Evolutionary conservation across 2,113 vertebrate genomes (phyloP).

Genomic region (Diphyllodes magnificus): DNA sequence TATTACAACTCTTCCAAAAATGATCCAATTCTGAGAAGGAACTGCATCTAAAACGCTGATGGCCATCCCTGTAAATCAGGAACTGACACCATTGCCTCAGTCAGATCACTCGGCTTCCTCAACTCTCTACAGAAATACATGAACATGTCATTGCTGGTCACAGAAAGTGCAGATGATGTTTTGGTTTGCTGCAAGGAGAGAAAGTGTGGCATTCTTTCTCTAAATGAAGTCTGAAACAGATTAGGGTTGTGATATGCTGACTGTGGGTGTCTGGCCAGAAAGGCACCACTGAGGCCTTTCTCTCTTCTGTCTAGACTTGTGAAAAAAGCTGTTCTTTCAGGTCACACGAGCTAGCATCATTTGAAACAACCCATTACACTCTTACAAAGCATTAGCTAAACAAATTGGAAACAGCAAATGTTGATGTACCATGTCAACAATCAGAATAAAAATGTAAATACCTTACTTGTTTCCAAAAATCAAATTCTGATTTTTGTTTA

Average conservation of each 20-base stretch:
- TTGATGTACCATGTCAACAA: accelerated
- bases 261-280: background rate
- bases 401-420: background rate
- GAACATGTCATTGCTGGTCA: background rate
- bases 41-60: background rate
- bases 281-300: background rate
- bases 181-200: background rate
- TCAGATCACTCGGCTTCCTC: background rate
- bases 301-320: background rate
- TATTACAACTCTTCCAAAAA: background rate
- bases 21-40: background rate
- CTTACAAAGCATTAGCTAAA: background rate
- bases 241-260: background rate
- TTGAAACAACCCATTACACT: background rate
- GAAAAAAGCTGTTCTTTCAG: background rate
- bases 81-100: background rate
- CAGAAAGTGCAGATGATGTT: background rate
- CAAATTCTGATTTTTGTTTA: background rate
- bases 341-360: background rate
- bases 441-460: background rate
- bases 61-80: background rate
- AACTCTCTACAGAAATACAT: background rate
- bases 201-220: background rate
- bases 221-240: background rate
- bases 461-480: background rate